Percentiles rank a stretch among this genome's conserved stretches.
phyloP scores from a whole-genome alignment of 2,888 invertebrate species.

The Didymodactylos carnosus region DNA sequence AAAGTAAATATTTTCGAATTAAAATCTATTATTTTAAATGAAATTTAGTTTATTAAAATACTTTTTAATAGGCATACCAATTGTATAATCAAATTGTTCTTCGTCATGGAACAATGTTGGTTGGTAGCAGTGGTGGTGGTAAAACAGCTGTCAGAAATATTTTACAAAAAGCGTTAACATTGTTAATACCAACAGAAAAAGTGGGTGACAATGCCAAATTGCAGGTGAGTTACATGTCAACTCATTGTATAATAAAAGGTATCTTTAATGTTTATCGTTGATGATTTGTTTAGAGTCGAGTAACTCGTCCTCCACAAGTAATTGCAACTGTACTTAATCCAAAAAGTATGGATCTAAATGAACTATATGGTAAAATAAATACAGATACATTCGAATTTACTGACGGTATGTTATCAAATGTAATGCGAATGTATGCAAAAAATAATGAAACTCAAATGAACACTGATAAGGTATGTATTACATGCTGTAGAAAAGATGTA shows the following conservation, averaged over 20 bases:
- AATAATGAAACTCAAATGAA: not conserved
- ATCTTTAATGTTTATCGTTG: too few species aligned
- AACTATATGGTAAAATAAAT: constrained; percentile 32
- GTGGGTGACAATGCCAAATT: constrained; percentile 15
- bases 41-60: constrained; percentile 21
- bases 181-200: constrained; percentile 24
- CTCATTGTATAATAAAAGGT: not conserved
- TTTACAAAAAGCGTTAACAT: constrained; percentile 29
- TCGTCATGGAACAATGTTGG: constrained; percentile 33
- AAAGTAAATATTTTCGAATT: too few species aligned
- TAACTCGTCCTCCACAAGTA: not conserved
- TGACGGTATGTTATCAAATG: constrained; percentile 27
- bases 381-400: constrained; percentile 33
- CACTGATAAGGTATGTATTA: not conserved
- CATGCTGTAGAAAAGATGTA: too few species aligned
- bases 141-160: constrained; percentile 30
- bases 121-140: constrained; percentile 33
- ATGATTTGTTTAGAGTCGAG: not conserved
- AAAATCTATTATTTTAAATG: not conserved
- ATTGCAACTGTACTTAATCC: constrained; percentile 21
- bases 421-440: not conserved
- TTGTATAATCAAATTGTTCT: constrained; percentile 33
- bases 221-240: not conserved
- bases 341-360: constrained; percentile 31
- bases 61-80: constrained; percentile 31